Base-by-base conservation (phyloP, 2,888 invertebrate genomes). In the Ischnus inquisitorius region DNA sequence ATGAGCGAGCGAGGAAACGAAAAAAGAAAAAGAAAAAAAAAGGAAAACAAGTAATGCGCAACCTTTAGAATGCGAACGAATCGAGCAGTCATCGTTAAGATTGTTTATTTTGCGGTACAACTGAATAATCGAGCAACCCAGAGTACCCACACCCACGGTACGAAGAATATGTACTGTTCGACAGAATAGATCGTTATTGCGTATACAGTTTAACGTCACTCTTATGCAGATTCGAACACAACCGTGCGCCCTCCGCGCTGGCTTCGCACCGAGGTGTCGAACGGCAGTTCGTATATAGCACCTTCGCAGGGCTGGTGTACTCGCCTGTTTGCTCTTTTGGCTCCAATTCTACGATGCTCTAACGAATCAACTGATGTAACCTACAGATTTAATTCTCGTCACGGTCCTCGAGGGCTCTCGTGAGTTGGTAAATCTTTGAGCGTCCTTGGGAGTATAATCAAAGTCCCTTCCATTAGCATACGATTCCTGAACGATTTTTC, bases 291-390 rank as follows among this genome's bases (percentile, higher is more conserved):
- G 25, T 14, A 16, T 43, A 6, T 14, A 19, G 4, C 3, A 65
- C 22, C 12, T 34, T 14, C n/a, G 14, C 4, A 28, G 28, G 8
- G 65, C 19, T 16, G 34, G n/a, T 41, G 16, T 4, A n/a, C 34
- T 34, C 16, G 4, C 2, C 25, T 22, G 16, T n/a, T 6, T 19
- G 51, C n/a, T 3, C 25, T 25, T 0, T 22, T 25, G 46, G 12
- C 43, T 46, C 60, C 12, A 25, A n/a, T 67, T 22, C 22, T 43
- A 16, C 14, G 25, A 16, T 12, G 14, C 12, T 14, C 46, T 88
- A 87, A 90, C 83, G 88, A 89, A 89, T 89, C 89, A 89, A 90
- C 88, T 90, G 89, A 87, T 90, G 14, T 19, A 62, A 5, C n/a
- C 3, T 39, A 14, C 39, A 16, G 16, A 3, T 65, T 25, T 60